phyloP scores from a whole-genome alignment of 2,113 vertebrate species.

The Tichodroma muraria region DNA sequence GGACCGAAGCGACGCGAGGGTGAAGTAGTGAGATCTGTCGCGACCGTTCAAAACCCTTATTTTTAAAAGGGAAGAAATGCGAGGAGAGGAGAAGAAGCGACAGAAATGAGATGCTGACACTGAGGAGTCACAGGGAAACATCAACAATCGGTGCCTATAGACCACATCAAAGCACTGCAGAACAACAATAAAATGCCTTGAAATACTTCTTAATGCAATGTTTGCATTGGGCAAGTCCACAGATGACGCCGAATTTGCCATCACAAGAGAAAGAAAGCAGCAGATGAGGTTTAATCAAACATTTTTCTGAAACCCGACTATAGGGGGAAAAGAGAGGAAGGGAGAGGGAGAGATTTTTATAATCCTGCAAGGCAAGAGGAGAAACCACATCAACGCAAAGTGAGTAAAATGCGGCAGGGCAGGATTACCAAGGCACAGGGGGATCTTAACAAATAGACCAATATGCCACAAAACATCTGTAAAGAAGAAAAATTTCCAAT shows the following conservation, averaged over 20 bases:
- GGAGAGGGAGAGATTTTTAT: not conserved
- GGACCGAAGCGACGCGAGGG: not conserved
- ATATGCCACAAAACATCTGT: not conserved
- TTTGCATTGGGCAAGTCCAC: not conserved
- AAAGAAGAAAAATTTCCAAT: not conserved
- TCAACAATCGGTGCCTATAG: slow-evolving; percentile 1
- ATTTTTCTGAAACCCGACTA: slow-evolving; percentile 20
- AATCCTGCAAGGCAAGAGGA: slow-evolving; percentile 2
- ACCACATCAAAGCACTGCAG: not conserved
- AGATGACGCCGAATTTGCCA: slow-evolving; percentile 23
- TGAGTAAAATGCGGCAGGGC: not conserved
- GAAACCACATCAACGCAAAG: not conserved
- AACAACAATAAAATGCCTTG: not conserved
- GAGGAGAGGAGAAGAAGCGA: not conserved
- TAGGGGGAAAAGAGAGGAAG: not conserved
- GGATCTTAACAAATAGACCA: not conserved
- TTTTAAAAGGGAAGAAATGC: not conserved
- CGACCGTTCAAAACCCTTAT: not conserved
- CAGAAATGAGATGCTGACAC: not conserved
- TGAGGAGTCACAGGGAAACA: not conserved
- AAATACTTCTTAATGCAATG: not conserved
- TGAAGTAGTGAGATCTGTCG: not conserved
- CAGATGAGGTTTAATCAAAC: slow-evolving; percentile 7
- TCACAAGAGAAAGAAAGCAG: not conserved
- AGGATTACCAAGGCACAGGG: not conserved